Evolutionary conservation across 35 echinoderm and acorn worm genomes (phyloP).

Genomic region (Lytechinus pictus): DNA sequence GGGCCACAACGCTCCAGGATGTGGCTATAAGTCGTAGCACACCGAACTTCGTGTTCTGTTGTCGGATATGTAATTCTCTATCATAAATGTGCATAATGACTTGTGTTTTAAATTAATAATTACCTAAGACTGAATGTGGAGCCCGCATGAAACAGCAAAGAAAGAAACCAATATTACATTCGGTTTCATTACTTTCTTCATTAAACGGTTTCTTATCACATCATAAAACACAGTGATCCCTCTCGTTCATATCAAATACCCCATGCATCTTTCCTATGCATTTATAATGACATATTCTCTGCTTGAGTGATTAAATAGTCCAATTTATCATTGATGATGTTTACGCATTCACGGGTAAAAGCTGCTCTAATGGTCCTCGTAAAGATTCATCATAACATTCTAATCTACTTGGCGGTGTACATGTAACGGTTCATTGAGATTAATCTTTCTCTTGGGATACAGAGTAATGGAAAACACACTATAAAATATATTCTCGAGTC

Average conservation of each 20-base stretch:
- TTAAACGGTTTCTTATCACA: too few species aligned
- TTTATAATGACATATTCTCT: not conserved
- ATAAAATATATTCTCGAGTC: not conserved
- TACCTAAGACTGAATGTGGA: too few species aligned
- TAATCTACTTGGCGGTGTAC: not conserved
- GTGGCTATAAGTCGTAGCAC: too few species aligned
- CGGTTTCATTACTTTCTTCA: too few species aligned
- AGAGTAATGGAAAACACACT: not conserved
- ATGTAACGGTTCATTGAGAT: conserved; percentile 1
- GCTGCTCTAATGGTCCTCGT: not conserved
- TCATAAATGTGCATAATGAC: too few species aligned
- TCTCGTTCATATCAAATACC: not conserved
- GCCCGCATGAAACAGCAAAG: too few species aligned
- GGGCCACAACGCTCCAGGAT: too few species aligned
- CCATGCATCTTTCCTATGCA: not conserved
- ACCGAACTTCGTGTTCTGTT: too few species aligned
- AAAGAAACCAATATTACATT: too few species aligned
- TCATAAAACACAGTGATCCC: not conserved
- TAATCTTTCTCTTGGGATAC: not conserved
- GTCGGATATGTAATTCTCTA: too few species aligned
- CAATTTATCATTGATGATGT: not conserved
- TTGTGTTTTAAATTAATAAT: too few species aligned
- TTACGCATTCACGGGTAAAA: not conserved
- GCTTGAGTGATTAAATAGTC: not conserved
- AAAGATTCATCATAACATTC: not conserved